Percentiles rank a stretch among this genome's conserved stretches.
Evolutionary conservation across 2,797 vertebrate species (phyloP).

Genomic region (Macrochelys suwanniensis): DNA sequence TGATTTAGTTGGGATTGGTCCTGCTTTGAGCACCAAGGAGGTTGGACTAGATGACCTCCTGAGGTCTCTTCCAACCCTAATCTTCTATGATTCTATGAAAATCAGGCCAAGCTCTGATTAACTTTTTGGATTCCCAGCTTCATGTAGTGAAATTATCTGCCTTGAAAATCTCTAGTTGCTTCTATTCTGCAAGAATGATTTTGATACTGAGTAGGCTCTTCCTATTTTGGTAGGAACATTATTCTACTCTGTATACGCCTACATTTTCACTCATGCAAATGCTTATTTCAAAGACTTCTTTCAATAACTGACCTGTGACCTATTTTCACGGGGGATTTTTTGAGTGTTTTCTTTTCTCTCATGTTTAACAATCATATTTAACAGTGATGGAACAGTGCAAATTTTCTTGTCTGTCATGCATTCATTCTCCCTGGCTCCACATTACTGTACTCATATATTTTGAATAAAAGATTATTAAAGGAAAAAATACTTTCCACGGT

Average conservation of each 20-base stretch:
- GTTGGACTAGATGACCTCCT: too few relatives aligned
- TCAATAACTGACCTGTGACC: not conserved
- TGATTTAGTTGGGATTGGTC: too few relatives aligned
- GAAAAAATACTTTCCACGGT: not conserved
- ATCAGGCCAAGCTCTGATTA: not conserved
- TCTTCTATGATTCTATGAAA: not conserved
- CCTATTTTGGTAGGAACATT: not conserved
- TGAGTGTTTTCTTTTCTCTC: not conserved
- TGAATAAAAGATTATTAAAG: not conserved
- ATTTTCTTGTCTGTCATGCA: not conserved
- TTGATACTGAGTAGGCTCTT: not conserved
- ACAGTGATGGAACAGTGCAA: not conserved
- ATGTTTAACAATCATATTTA: not conserved
- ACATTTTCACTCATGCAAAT: not conserved
- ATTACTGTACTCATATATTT: accelerated
- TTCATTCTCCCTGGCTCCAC: not conserved
- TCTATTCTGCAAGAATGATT: not conserved
- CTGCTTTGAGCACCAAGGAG: too few relatives aligned
- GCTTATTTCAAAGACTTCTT: not conserved
- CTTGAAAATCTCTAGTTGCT: not conserved
- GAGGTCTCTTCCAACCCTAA: too few relatives aligned
- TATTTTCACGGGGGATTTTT: not conserved
- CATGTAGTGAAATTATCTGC: not conserved
- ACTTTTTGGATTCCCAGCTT: not conserved
- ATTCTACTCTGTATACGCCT: not conserved